These are phyloP conservation scores for Asobara japonica DNA, from an alignment of 1,140 invertebrate genomes.

Conservation along the genomic window DNA sequence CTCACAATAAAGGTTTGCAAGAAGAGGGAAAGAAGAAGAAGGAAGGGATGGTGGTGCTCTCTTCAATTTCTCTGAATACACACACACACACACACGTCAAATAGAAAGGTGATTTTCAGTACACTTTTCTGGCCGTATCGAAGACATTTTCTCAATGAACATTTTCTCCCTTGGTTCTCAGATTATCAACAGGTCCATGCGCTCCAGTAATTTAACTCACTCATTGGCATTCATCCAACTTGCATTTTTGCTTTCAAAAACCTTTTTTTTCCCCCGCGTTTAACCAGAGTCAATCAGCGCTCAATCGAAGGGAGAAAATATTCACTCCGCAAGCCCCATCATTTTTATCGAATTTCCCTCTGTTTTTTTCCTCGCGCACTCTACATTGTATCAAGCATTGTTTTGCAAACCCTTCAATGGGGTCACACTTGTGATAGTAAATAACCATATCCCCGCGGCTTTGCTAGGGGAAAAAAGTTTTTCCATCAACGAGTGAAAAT, in stretches of 20 bases:
- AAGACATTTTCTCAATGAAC: no score
- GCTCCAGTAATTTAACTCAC: slow-evolving; percentile 49
- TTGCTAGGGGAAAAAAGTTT: slow-evolving; percentile 31
- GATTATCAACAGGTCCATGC: slow-evolving; percentile 62
- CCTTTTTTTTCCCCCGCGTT: not conserved
- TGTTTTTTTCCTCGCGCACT: not conserved
- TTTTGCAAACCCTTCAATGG: not conserved
- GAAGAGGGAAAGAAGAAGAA: no score
- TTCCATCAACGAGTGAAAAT: slow-evolving; percentile 40
- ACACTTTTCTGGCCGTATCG: no score
- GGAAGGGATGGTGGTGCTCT: no score
- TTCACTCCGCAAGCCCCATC: not conserved
- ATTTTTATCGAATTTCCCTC: not conserved
- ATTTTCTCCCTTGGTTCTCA: not conserved
- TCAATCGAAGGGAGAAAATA: not conserved
- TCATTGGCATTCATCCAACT: slow-evolving; percentile 63
- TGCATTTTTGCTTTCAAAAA: not conserved
- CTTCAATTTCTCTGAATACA: no score
- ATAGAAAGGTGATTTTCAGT: no score
- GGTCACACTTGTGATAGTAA: not conserved
- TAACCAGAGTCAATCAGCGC: not conserved
- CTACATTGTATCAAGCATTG: not conserved
- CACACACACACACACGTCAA: no score
- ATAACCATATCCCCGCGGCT: not conserved
- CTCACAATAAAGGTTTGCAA: no score